Conservation (phyloP, 2,797 vertebrate genomes). For the Myotis daubentonii region DNA sequence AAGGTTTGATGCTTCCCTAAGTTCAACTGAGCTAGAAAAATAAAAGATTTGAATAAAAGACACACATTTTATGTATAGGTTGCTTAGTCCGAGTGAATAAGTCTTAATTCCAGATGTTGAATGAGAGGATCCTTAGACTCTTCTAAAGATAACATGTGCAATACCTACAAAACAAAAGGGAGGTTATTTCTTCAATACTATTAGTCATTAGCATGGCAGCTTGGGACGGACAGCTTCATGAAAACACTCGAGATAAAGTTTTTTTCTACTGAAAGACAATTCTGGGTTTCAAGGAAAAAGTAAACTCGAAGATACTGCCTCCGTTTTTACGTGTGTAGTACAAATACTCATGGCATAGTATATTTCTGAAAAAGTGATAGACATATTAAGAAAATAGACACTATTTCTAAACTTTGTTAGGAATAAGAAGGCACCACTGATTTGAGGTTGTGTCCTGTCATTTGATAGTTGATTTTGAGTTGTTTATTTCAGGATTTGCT, state of each 20-base stretch:
- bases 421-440: conserved; percentile 89
- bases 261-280: conserved; percentile 50
- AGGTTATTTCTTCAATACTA: conserved; percentile 54
- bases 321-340: conserved; percentile 78
- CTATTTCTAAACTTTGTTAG: conserved; percentile 84
- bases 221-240: conserved; percentile 58
- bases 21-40: conserved; percentile 61
- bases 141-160: conserved; percentile 37
- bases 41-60: conserved; percentile 55
- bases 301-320: conserved; percentile 69
- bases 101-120: conserved; percentile 60
- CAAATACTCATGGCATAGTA: conserved; percentile 82
- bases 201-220: conserved; percentile 60
- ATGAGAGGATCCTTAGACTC: conserved; percentile 64
- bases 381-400: conserved; percentile 87
- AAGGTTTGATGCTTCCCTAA: conserved; percentile 65
- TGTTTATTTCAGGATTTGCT: conserved; percentile 80
- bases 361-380: conserved; percentile 80
- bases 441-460: conserved; percentile 85
- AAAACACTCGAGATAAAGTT: conserved; percentile 56
- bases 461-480: conserved; percentile 80
- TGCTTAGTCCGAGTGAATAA: conserved; percentile 53
- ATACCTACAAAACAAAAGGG: conserved; percentile 18
- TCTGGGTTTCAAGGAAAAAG: conserved; percentile 75
- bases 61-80: conserved; percentile 16